A percentile compares a stretch with the other conserved stretches of the same genome.
Conservation (phyloP, 2,888 invertebrate genomes). For the Melinaea menophilus region DNA sequence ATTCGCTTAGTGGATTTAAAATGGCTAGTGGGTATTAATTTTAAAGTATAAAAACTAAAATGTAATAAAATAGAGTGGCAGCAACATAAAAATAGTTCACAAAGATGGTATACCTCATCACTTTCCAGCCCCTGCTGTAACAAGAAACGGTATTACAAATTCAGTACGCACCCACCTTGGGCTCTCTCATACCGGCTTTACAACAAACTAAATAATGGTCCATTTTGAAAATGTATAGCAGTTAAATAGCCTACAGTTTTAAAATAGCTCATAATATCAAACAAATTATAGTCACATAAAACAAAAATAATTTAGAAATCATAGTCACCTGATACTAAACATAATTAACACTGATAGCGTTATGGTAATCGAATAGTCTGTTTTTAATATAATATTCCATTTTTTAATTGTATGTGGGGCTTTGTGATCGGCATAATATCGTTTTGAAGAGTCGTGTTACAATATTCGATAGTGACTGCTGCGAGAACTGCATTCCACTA, state of each 20-base stretch:
- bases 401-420: slow-evolving; percentile 45
- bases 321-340: slow-evolving; percentile 32
- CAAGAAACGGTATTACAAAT: slow-evolving; percentile 79
- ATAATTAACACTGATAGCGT: slow-evolving; percentile 20
- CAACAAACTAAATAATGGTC: slow-evolving; percentile 30
- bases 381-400: slow-evolving; percentile 42
- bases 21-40: slow-evolving; percentile 73
- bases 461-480: slow-evolving; percentile 53
- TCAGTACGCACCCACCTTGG: slow-evolving; percentile 78
- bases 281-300: slow-evolving; percentile 28
- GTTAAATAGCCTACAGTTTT: slow-evolving; percentile 19
- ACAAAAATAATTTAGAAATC: slow-evolving; percentile 33
- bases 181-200: slow-evolving; percentile 55
- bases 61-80: slow-evolving; percentile 74
- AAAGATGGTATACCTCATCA: slow-evolving; percentile 88
- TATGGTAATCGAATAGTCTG: slow-evolving; percentile 37
- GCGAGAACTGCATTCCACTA: slow-evolving; percentile 67
- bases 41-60: slow-evolving; percentile 72
- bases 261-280: slow-evolving; percentile 24
- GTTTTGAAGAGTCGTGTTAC: slow-evolving; percentile 40
- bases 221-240: slow-evolving; percentile 17
- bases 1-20: slow-evolving; percentile 69
- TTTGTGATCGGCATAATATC: slow-evolving; percentile 50
- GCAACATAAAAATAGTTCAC: slow-evolving; percentile 77
- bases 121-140: slow-evolving; percentile 95